phyloP scores from a whole-genome alignment of 2,888 invertebrate genomes.

The Deladenus siricidicola region DNA sequence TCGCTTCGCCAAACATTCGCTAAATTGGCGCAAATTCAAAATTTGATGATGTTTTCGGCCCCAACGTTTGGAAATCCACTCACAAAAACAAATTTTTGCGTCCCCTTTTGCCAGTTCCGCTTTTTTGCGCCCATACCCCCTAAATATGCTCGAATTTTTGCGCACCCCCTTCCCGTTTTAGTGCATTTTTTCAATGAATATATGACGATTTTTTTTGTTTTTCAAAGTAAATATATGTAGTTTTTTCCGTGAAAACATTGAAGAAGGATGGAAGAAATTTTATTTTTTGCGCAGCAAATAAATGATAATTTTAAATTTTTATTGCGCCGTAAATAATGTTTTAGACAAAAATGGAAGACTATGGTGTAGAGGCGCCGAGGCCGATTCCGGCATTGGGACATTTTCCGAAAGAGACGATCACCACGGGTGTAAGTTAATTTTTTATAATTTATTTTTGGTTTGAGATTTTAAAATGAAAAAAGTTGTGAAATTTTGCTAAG shows the following conservation, averaged over 20 bases:
- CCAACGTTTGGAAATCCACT: no score
- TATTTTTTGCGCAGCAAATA: no score
- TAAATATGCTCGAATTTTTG: background rate
- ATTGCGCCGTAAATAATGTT: no score
- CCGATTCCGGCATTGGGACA: constrained; percentile 45
- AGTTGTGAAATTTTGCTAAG: no score
- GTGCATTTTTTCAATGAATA: background rate
- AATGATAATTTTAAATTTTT: no score
- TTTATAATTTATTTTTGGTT: no score
- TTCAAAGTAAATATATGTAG: background rate
- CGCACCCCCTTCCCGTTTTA: background rate
- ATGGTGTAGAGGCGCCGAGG: background rate
- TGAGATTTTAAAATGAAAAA: background rate
- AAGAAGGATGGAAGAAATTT: no score
- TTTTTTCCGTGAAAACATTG: no score
- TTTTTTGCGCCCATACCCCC: background rate
- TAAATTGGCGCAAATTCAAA: background rate
- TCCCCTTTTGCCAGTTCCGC: background rate
- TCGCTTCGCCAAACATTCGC: background rate
- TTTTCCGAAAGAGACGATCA: constrained; percentile 42
- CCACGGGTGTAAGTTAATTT: constrained; percentile 40
- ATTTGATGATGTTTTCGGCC: background rate
- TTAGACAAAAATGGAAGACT: background rate
- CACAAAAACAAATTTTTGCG: background rate
- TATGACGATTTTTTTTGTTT: background rate